A percentile compares a stretch with the other conserved stretches of the same genome.
These are phyloP conservation scores for Zaprionus ornatus DNA, from an alignment of 1,140 invertebrate species.

Conservation along the genomic window DNA sequence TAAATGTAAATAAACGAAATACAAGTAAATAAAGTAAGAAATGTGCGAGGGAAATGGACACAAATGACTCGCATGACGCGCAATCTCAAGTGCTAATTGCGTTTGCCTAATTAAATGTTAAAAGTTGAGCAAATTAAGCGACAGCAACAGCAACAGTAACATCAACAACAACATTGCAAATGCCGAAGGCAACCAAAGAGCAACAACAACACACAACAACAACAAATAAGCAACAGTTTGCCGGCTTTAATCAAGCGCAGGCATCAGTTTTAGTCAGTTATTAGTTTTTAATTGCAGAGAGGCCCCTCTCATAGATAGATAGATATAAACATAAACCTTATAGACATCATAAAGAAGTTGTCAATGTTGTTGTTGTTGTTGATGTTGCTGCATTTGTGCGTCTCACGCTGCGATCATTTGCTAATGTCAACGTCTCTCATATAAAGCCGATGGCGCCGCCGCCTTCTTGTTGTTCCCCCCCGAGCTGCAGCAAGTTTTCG, in stretches of 20 bases:
- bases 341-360: slow-evolving; percentile 31
- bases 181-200: slow-evolving; percentile 20
- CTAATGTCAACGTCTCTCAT: slow-evolving; percentile 61
- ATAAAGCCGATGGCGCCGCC: slow-evolving; percentile 19
- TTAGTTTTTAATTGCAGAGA: slow-evolving; percentile 39
- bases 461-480: slow-evolving; percentile 52
- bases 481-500: slow-evolving; percentile 69
- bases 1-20: slow-evolving; percentile 46
- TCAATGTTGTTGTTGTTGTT: slow-evolving; percentile 29
- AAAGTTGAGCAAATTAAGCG: slow-evolving; percentile 68
- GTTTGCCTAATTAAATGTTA: slow-evolving; percentile 73
- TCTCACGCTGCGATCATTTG: slow-evolving; percentile 50
- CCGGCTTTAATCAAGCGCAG: slow-evolving; percentile 55
- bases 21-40: slow-evolving; percentile 19
- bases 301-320: slow-evolving; percentile 4
- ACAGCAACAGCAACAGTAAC: background rate
- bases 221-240: background rate
- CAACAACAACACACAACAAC: background rate
- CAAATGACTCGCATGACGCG: slow-evolving; percentile 42
- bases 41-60: background rate
- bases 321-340: slow-evolving; percentile 8
- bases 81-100: slow-evolving; percentile 72
- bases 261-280: slow-evolving; percentile 37
- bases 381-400: slow-evolving; percentile 42
- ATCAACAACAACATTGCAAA: slow-evolving; percentile 16